Evolutionary conservation across 2,888 invertebrate species (phyloP).

Genomic region (Tenthredo scrophulariae): DNA sequence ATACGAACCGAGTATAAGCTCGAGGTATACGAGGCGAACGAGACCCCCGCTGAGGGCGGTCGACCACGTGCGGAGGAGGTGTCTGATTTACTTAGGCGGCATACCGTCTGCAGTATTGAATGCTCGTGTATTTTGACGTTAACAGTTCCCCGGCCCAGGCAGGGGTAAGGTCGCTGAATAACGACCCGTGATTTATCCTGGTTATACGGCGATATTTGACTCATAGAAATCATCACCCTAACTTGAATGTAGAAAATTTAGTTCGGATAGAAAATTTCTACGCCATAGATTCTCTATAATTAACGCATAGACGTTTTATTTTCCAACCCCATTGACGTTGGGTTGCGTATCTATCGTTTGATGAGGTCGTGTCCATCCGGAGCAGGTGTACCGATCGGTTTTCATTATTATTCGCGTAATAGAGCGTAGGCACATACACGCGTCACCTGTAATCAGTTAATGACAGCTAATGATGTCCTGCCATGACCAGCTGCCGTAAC

Average conservation of each 20-base stretch:
- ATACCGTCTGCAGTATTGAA: conserved; percentile 65
- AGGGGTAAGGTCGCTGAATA: background rate
- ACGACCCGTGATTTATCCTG: background rate
- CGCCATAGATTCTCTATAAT: background rate
- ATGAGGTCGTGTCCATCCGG: background rate
- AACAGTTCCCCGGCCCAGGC: conserved; percentile 59
- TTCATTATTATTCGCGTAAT: conserved; percentile 32
- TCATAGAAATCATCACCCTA: background rate
- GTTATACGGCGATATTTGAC: background rate
- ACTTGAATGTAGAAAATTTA: background rate
- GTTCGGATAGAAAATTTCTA: background rate
- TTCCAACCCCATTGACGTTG: background rate
- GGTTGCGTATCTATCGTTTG: background rate
- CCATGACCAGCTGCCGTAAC: conserved; percentile 70
- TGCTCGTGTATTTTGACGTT: conserved; percentile 69
- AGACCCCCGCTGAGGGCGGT: conserved; percentile 57
- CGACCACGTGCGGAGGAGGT: conserved; percentile 56
- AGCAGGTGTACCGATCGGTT: background rate
- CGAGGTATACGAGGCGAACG: background rate
- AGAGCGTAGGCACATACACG: background rate
- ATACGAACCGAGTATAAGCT: background rate
- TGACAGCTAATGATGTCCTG: conserved; percentile 75
- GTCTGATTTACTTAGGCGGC: conserved; percentile 69
- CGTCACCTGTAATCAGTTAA: conserved; percentile 54
- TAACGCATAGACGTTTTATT: background rate